Base-by-base conservation (phyloP, 2,797 vertebrate genomes). In the Petrocephalus sullivani region DNA sequence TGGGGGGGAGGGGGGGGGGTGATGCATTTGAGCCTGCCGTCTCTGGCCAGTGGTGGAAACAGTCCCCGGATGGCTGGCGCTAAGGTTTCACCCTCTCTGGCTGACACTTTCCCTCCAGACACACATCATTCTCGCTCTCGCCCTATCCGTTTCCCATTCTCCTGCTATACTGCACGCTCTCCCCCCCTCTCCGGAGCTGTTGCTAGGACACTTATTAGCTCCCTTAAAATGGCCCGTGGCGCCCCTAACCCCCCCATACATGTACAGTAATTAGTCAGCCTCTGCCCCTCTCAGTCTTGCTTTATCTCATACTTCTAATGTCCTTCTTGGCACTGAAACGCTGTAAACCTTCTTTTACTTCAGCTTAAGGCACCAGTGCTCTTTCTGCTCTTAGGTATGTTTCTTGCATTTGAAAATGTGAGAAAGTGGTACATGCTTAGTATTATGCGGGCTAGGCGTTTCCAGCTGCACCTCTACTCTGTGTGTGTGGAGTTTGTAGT, bases 51-150 rank as follows among this genome's bases (percentile, higher is more conserved):
- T 75, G 67, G 14, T 41, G 37, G 78, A 82, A 82, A 51, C 10
- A 83, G 51, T 33, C 83, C 19, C 54, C 16, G 54, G 9, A 8
- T 60, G n/a, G 33, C 9, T 46, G 33, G 41, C 8, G n/a, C 85
- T 87, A 46, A 87, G 57, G 41, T 87, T 87, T 87, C 85, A 87
- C 37, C 10, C 41, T 21, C 8, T 51, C 86, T 28, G 51, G 37
- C 86, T 64, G 60, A 51, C 86, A 49, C 58, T 64, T 64, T 64
- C 10, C 41, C 10, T 51, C n/a, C 33, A 46, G 58, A 28, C 1
- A 16, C 4, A n/a, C n/a, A n/a, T 61, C 85, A 23, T 60, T 87
- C 86, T 67, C 60, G 23, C 86, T 28, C 19, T 5, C 37, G 10
- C 60, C 58, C 86, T 61, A 60, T 86, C 86, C 2, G 60, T 87